Evolutionary conservation across 2,797 vertebrate species (phyloP).

Genomic region (Microctenopoma steveboyesi): DNA sequence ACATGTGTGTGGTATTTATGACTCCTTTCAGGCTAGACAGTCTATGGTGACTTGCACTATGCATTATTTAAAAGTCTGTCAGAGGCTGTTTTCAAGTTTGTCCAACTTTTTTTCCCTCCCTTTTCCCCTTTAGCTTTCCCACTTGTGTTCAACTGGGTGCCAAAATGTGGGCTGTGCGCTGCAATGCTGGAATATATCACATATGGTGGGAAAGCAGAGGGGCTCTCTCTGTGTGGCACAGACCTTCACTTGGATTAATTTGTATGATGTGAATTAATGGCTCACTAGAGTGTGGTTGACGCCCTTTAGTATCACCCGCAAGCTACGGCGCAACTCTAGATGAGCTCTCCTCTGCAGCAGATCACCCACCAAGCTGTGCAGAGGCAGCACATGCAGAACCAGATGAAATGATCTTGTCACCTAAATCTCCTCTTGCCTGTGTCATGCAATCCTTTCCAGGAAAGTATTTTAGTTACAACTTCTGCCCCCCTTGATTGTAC

Average conservation of each 20-base stretch:
- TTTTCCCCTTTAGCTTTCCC: constrained; percentile 47
- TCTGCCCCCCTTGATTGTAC: constrained; percentile 40
- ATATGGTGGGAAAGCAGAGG: constrained; percentile 61
- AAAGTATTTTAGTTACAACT: constrained; percentile 25
- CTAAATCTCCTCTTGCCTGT: constrained; percentile 44
- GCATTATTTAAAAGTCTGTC: constrained; percentile 78
- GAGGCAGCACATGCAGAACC: constrained; percentile 29
- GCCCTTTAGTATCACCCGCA: constrained; percentile 69
- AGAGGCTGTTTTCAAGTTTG: constrained; percentile 76
- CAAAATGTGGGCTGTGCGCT: constrained; percentile 66
- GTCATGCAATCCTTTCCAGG: constrained; percentile 43
- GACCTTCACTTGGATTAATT: constrained; percentile 69
- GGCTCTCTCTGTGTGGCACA: constrained; percentile 75
- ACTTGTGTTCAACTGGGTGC: constrained; percentile 59
- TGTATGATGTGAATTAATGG: constrained; percentile 76
- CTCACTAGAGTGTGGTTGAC: constrained; percentile 70
- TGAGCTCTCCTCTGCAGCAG: constrained; percentile 53
- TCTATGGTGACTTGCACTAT: constrained; percentile 59
- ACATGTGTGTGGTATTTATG: constrained; percentile 82
- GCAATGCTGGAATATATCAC: constrained; percentile 69
- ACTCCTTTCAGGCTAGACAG: constrained; percentile 77
- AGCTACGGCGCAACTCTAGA: constrained; percentile 52
- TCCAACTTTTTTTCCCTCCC: constrained; percentile 58
- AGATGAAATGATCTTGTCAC: constrained; percentile 55
- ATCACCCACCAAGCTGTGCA: constrained; percentile 64